phyloP scores from a whole-genome alignment of 2,797 vertebrate genomes.

The Odontamblyopus rebecca region DNA sequence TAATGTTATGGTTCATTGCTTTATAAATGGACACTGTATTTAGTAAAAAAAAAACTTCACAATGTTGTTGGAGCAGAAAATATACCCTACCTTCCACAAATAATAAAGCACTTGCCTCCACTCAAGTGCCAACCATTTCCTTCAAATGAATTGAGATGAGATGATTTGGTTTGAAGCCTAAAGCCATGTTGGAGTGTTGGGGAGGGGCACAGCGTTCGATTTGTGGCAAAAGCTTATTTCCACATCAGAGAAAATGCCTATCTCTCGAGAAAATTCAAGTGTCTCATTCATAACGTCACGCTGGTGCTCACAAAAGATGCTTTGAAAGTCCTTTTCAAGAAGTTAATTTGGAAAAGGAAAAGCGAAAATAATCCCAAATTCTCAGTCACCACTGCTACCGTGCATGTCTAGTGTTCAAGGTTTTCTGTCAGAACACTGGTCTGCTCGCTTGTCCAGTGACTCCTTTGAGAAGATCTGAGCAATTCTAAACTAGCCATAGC shows the following conservation, averaged over 20 bases:
- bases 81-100: slow-evolving; percentile 50
- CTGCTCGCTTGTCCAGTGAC: slow-evolving; percentile 28
- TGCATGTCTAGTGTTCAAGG: slow-evolving; percentile 22
- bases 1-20: neutral
- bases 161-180: slow-evolving; percentile 58
- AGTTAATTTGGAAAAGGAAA: slow-evolving; percentile 20
- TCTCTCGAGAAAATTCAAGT: slow-evolving; percentile 35
- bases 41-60: slow-evolving; percentile 45
- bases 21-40: slow-evolving; percentile 39
- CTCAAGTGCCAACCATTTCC: slow-evolving; percentile 54
- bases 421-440: slow-evolving; percentile 37
- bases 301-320: slow-evolving; percentile 39
- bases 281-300: slow-evolving; percentile 40
- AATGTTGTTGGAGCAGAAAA: slow-evolving; percentile 49
- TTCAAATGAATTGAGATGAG: slow-evolving; percentile 47
- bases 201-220: slow-evolving; percentile 29
- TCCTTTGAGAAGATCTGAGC: slow-evolving; percentile 48
- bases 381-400: slow-evolving; percentile 23
- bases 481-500: slow-evolving; percentile 72
- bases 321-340: slow-evolving; percentile 26
- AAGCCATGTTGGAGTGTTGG: slow-evolving; percentile 44
- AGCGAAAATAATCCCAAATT: slow-evolving; percentile 33
- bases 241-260: slow-evolving; percentile 43
- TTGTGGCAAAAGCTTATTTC: slow-evolving; percentile 53
- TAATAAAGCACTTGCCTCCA: slow-evolving; percentile 50